Base-by-base conservation (phyloP, 1,140 invertebrate genomes). In the Drosophila bipectinata region DNA sequence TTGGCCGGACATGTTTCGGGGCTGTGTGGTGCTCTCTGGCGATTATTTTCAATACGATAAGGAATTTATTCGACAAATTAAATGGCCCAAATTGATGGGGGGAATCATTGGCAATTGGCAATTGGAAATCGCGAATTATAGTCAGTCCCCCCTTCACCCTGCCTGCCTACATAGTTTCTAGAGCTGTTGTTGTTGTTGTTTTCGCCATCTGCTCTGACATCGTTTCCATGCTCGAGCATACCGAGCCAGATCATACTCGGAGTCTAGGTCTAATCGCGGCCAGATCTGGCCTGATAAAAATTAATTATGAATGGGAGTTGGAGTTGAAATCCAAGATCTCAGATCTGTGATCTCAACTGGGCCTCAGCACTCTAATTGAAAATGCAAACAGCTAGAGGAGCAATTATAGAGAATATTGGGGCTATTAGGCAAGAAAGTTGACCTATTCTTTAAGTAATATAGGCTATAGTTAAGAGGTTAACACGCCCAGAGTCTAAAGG, bases 21-120 rank as follows among this genome's bases (percentile, higher is more conserved):
- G 10, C 66, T 26, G 15, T 15, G 15, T 15, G 15, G 15, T 15
- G 15, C 15, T 15, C 15, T 15, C 32, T 26, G 14, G 49, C 71
- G 84, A 88, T 88, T 88, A 83, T 47, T 24, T 21, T 21, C 37
- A 58, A 61, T 82, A 72, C 79, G 83, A 88, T 81, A 77, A 88
- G 83, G 72, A 89, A 88, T 88, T 88, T 89, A 79, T 88, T 62
- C 60, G 78, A 81, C 78, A 37, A 87, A 87, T 82, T 88, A 88
- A 87, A 87, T 82, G 82, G 15, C 73, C 59, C 56, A 81, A 81
- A 85, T 67, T 83, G 79, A 78, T 83, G 59, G 71, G 60, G 45
- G 59, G 54, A 49, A 68, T 44, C 28, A 48, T 44, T 30, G 48
- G 24, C 51, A 49, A 32, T 72, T 53, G 45, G 12, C 45, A 49